These are phyloP conservation scores for Phalacrocorax carbo DNA, from an alignment of 2,113 vertebrate genomes.

Conservation along the genomic window DNA sequence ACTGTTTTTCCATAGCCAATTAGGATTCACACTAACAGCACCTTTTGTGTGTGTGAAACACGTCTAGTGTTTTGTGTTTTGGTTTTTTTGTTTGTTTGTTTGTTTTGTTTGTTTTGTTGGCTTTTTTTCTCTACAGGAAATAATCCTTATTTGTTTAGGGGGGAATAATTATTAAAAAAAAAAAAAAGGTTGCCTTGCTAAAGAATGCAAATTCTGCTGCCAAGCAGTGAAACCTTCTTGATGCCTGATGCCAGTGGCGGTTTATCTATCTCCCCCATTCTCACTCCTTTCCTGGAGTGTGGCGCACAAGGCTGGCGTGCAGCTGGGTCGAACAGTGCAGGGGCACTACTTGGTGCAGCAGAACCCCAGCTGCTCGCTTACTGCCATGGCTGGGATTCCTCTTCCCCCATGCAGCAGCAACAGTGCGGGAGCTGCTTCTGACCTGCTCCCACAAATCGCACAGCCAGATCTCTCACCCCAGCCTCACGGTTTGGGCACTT, in stretches of 20 bases:
- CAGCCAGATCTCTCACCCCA: background rate
- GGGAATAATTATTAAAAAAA: background rate
- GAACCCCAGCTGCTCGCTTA: background rate
- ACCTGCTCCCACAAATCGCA: background rate
- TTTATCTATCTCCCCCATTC: background rate
- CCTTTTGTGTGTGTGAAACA: background rate
- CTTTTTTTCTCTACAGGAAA: background rate
- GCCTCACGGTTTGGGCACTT: fast-evolving
- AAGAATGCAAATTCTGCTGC: background rate
- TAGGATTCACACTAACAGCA: background rate
- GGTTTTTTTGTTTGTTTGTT: too few relatives aligned
- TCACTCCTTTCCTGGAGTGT: background rate
- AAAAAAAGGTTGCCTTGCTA: background rate
- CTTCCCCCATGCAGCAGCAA: background rate
- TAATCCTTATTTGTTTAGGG: background rate
- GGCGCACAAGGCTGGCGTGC: background rate
- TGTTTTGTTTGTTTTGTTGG: too few relatives aligned
- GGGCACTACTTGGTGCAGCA: background rate
- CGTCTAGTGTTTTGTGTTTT: too few relatives aligned
- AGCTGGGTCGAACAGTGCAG: background rate
- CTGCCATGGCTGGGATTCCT: fast-evolving
- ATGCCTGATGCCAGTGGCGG: background rate
- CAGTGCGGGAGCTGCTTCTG: background rate
- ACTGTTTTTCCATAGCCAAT: background rate
- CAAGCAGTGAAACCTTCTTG: background rate